These are phyloP conservation scores for Nymphalis io DNA, from an alignment of 1,140 invertebrate species.

Conservation along the genomic window DNA sequence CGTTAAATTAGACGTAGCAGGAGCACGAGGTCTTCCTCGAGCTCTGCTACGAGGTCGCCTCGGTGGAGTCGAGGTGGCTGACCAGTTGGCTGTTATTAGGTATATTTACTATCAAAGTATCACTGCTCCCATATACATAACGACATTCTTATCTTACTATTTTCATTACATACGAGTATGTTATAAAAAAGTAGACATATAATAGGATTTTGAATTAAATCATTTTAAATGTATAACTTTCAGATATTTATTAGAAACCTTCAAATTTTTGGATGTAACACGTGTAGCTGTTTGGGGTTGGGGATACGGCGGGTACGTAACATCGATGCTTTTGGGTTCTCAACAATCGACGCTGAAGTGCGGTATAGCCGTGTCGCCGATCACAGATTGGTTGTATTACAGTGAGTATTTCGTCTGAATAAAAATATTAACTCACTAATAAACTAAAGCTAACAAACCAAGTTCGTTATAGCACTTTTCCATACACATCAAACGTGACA, in stretches of 20 bases:
- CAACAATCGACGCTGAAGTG: slow-evolving; percentile 94
- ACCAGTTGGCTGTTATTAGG: slow-evolving; percentile 92
- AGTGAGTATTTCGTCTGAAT: slow-evolving; percentile 85
- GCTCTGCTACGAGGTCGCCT: slow-evolving; percentile 89
- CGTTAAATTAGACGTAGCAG: slow-evolving; percentile 92
- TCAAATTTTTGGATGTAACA: slow-evolving; percentile 92
- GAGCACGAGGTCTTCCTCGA: slow-evolving; percentile 90
- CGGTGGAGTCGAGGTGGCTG: slow-evolving; percentile 92
- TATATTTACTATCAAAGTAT: slow-evolving; percentile 55
- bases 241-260: slow-evolving; percentile 89
- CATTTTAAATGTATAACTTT: slow-evolving; percentile 33
- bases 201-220: too few species aligned
- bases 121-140: neutral
- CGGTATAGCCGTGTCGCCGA: slow-evolving; percentile 95
- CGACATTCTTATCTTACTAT: too few species aligned
- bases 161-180: too few species aligned
- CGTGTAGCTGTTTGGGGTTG: slow-evolving; percentile 97
- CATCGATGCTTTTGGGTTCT: slow-evolving; percentile 92
- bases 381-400: slow-evolving; percentile 97
- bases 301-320: slow-evolving; percentile 97
- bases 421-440: neutral
- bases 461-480: too few species aligned
- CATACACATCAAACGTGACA: too few species aligned
- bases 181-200: neutral
- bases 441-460: neutral